These are phyloP conservation scores for Cryptoprocta ferox DNA, from an alignment of 2,797 vertebrate genomes.

Conservation along the genomic window DNA sequence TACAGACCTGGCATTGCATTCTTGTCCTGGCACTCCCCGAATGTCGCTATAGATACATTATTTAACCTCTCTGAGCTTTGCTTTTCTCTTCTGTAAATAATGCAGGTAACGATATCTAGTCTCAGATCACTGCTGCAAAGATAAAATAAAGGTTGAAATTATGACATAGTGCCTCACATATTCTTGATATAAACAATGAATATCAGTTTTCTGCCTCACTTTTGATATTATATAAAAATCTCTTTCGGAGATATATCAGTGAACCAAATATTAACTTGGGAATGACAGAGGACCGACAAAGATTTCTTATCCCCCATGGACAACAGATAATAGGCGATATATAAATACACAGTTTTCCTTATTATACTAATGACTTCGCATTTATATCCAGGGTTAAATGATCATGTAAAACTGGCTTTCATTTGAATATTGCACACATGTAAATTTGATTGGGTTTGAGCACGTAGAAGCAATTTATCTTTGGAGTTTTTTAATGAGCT, in stretches of 20 bases:
- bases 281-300: neutral
- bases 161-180: neutral
- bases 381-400: neutral
- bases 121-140: neutral
- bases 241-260: neutral
- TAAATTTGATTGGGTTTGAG: neutral
- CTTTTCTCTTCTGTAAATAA: constrained; percentile 36
- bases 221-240: neutral
- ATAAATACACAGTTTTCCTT: neutral
- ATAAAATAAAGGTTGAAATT: constrained; percentile 15
- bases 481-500: neutral
- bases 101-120: neutral
- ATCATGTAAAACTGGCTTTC: neutral
- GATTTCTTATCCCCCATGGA: neutral
- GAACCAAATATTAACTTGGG: neutral
- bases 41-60: neutral
- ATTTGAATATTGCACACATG: neutral
- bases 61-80: neutral
- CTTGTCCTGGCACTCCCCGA: neutral
- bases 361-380: neutral
- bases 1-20: neutral
- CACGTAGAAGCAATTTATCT: neutral
- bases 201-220: neutral
- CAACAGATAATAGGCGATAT: neutral
- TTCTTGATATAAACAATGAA: neutral